Base-by-base conservation (phyloP, 2,113 vertebrate species). In the Leiothrix lutea region DNA sequence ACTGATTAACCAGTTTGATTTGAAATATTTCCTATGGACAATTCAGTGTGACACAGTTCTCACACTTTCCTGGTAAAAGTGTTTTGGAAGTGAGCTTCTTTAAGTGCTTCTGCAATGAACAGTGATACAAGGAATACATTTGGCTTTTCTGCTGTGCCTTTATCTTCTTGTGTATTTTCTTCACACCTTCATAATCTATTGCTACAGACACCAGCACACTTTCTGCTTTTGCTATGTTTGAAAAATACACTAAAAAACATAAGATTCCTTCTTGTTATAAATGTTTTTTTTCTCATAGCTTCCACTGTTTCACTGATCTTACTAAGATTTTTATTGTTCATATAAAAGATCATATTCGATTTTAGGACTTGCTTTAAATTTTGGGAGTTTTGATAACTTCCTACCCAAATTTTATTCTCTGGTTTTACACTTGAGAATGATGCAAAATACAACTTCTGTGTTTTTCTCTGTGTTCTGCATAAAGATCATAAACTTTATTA, bases 21-120 rank as follows among this genome's bases (percentile, higher is more conserved):
- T 64, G 58, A 58, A 85, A 14, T 83, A 25, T 42, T 93, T 86
- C 35, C 38, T 40, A 1, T 54, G 33, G 67, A 58, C 11, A 1
- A 31, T 69, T 65, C 2, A 33, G 3, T 61, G 28, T 50, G 74
- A 73, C 33, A 20, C 20, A 57, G n/a, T 75, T 85, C 38, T 84
- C 13, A 13, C 12, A 2, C 8, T 54, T 85, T 24, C 11, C 53
- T 65, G 0, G 0, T 60, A 24, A 45, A 81, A 90, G 14, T 16
- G 3, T 72, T 79, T 65, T 65, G 56, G 14, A 86, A 77, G 21
- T 45, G n/a, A 71, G 11, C 28, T 88, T 26, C 19, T 50, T 65
- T 33, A 58, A 65, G 26, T 50, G 71, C 20, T 51, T 60, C 62
- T 73, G 25, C 47, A 54, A 2, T 45, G 53, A 69, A 29, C 3